Conservation (phyloP, 2,888 invertebrate genomes). For the Lasioglossum malachurum region DNA sequence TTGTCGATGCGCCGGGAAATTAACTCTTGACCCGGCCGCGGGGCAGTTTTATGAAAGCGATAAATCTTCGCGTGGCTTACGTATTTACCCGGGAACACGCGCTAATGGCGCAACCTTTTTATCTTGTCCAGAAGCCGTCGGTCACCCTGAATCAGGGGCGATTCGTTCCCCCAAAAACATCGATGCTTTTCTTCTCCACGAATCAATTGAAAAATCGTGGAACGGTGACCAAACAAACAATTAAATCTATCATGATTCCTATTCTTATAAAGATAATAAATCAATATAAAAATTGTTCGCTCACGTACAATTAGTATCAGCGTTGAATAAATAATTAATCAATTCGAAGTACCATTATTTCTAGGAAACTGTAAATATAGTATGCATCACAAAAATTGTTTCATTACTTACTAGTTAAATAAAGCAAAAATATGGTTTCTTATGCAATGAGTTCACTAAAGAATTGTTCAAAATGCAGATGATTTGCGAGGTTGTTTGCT, state of each 20-base stretch:
- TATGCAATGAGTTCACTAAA: neutral
- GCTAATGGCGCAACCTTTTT: slow-evolving; percentile 55
- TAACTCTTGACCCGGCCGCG: slow-evolving; percentile 52
- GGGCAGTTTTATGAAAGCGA: slow-evolving; percentile 59
- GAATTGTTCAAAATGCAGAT: no score
- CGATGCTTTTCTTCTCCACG: neutral
- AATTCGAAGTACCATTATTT: neutral
- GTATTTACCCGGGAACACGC: slow-evolving; percentile 50
- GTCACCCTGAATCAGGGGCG: slow-evolving; percentile 28
- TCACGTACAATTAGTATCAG: neutral
- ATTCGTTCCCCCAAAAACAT: neutral
- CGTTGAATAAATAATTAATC: neutral
- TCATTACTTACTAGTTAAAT: no score
- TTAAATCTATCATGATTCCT: neutral
- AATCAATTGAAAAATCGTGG: neutral
- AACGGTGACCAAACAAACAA: neutral
- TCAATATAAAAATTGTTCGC: neutral
- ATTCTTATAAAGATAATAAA: neutral
- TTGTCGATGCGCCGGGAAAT: slow-evolving; percentile 54
- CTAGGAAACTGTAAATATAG: no score
- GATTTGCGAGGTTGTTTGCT: neutral
- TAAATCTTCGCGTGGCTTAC: slow-evolving; percentile 51
- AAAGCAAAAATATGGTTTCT: no score
- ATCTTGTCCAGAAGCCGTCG: slow-evolving; percentile 15
- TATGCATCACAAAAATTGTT: no score